These are phyloP conservation scores for Aphelenchoides avenae DNA, from an alignment of 1,140 invertebrate species.

Conservation along the genomic window DNA sequence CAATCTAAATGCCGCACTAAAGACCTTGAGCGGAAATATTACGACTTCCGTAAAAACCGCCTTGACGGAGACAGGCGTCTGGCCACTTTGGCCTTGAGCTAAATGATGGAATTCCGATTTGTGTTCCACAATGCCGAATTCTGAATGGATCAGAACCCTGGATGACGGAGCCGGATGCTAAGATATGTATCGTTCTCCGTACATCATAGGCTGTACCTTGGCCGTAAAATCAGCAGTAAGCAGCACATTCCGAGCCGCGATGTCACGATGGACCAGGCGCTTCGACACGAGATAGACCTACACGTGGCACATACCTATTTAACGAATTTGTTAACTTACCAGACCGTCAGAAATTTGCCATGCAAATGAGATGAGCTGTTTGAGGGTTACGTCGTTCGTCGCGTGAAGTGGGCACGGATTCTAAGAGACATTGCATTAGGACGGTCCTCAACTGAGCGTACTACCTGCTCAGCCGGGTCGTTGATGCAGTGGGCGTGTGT, in stretches of 20 bases:
- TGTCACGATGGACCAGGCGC: slow-evolving; percentile 15
- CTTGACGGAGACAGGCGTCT: too few relatives aligned
- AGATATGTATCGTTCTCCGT: too few relatives aligned
- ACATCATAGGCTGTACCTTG: too few relatives aligned
- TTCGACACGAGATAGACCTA: slow-evolving; percentile 14
- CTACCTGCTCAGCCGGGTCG: background rate
- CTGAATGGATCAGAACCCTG: too few relatives aligned
- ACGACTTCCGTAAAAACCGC: too few relatives aligned
- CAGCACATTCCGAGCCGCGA: slow-evolving; percentile 26
- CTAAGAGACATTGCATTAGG: background rate
- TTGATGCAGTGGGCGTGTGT: background rate
- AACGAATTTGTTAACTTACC: slow-evolving; percentile 1
- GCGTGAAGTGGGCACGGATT: background rate
- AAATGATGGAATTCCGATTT: too few relatives aligned
- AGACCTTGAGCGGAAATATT: too few relatives aligned
- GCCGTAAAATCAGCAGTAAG: slow-evolving; percentile 7
- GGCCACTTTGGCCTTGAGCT: too few relatives aligned
- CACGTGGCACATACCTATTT: background rate
- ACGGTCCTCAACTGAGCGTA: background rate
- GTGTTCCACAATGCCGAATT: too few relatives aligned
- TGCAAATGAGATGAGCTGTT: slow-evolving; percentile 10
- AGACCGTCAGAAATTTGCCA: slow-evolving; percentile 18
- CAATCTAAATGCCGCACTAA: too few relatives aligned
- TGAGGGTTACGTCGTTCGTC: slow-evolving; percentile 6
- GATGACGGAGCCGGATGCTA: too few relatives aligned